Evolutionary conservation across 2,797 vertebrate genomes (phyloP), one percentile per base, ranked within the genome.

Genomic region (Gymnopithys bicolor): DNA sequence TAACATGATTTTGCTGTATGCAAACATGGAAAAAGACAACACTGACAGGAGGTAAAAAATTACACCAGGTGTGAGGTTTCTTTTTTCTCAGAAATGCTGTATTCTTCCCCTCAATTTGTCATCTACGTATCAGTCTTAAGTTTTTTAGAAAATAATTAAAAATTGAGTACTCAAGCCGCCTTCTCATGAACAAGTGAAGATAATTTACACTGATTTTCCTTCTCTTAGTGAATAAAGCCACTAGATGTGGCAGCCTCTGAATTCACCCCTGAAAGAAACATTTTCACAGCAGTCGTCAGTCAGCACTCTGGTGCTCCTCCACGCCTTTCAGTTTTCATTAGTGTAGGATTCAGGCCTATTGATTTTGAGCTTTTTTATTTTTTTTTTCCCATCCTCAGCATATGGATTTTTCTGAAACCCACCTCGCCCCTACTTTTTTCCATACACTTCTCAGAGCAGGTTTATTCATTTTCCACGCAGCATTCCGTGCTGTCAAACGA

Each of bases 291-390:
- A 94, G 33, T n/a, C 2, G 4, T 78, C 85, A 78, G 35, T 64
- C 67, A 96, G 51, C 58, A 59, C 66, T 75, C 45, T n/a, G 66
- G 19, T 45, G 28, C 33, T 89, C 32, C 64, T 93, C 45, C 52
- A 45, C 1, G 1, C 25, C 37, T 88, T 92, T 90, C 80, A 71
- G 18, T 93, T 95, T 90, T 93, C 78, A 79, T 94, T 89, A 90
- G 28, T 25, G 28, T 52, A 66, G 23, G 19, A 87, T 51, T 58
- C n/a, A 64, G 28, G 19, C 10, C 39, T 89, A 95, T 71, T 82
- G 71, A 93, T 95, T 95, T 83, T 91, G 35, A 80, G 45, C 3
- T 51, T 51, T 24, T 24, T 52, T 3, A 33, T 23, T 23, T 45
- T 79, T 83, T 68, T 67, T 78, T 88, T 62, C 28, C 5, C n/a